Evolutionary conservation across 1,140 invertebrate genomes (phyloP).

Genomic region (Leptopilina boulardi): DNA sequence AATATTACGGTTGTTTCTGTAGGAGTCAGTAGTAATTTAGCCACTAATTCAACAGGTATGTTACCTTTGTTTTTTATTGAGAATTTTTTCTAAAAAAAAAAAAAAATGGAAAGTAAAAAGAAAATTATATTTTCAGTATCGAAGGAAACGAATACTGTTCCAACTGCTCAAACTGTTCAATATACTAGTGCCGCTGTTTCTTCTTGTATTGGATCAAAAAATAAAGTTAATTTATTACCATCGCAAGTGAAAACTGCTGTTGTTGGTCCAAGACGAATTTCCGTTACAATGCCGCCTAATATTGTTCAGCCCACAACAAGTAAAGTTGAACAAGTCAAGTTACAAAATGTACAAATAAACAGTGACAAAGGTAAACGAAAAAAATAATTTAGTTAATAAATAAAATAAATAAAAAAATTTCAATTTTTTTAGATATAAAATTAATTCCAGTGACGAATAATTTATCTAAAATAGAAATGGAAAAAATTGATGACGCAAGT

Average conservation of each 20-base stretch:
- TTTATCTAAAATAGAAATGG: constrained; percentile 45
- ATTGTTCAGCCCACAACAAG: constrained; percentile 45
- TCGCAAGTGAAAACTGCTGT: constrained; percentile 43
- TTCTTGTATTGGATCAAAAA: constrained; percentile 49
- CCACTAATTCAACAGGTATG: constrained; percentile 51
- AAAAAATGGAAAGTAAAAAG: neutral
- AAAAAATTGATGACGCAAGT: constrained; percentile 44
- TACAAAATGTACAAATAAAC: constrained; percentile 50
- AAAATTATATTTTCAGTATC: constrained; percentile 8
- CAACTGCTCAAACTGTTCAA: constrained; percentile 49
- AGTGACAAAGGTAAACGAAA: constrained; percentile 56
- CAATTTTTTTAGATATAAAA: constrained; percentile 52
- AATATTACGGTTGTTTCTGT: constrained; percentile 55
- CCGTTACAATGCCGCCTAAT: constrained; percentile 2
- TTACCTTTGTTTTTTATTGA: constrained; percentile 32
- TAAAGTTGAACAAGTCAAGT: constrained; percentile 54
- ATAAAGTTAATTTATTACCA: constrained; percentile 47
- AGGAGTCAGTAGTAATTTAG: constrained; percentile 41
- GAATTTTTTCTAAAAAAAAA: too few relatives aligned
- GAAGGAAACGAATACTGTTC: constrained; percentile 32
- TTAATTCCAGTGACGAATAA: constrained; percentile 47
- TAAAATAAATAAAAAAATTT: constrained; percentile 8
- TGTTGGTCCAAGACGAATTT: constrained; percentile 17
- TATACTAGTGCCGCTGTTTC: constrained; percentile 53
- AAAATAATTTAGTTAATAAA: constrained; percentile 8